Base-by-base conservation (phyloP, 2,797 vertebrate genomes). In the Eulemur mongoz region DNA sequence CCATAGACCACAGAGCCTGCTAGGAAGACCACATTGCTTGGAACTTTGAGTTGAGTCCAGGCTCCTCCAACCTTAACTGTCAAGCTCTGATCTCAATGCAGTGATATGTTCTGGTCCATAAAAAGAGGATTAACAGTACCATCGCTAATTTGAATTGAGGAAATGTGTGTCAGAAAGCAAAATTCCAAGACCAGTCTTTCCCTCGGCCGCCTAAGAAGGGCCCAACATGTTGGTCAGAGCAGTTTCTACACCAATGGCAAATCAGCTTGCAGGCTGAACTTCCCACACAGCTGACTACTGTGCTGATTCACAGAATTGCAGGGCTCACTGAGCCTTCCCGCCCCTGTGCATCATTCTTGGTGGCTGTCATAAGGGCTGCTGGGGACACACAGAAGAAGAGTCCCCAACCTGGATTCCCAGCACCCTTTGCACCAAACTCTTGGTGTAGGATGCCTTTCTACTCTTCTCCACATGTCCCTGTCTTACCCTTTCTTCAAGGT, bases 31-130 rank as follows among this genome's bases (percentile, higher is more conserved):
- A 1, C 50, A 5, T 85, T 94, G 73, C 50, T 75, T 13, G n/a
- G 30, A 96, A 93, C n/a, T 92, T 96, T 48, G 67, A 76, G 32
- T 48, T 54, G 14, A 88, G 32, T 70, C 9, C 40, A 25, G 96
- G 88, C 76, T 82, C 67, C 78, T 96, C 94, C 72, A 50, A 0
- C 63, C 7, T 93, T 50, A 10, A 23, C 79, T 97, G 91, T 93
- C 2, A 38, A 94, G 54, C 32, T 92, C 83, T 93, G 40, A 90
- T 93, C 43, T 98, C 96, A 95, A 85, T 75, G 61, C 30, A 50
- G 38, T 76, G 75, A 20, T 98, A 69, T n/a, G 35, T 91, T 97
- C 82, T 96, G 96, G 97, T 98, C 93, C 80, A 76, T 73, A 93
- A 52, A 85, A 95, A 94, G 72, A 75, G 84, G 95, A 73, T 97